These are phyloP conservation scores for Pterobdella sp. DNA, from an alignment of 2,888 invertebrate species.

Conservation along the genomic window DNA sequence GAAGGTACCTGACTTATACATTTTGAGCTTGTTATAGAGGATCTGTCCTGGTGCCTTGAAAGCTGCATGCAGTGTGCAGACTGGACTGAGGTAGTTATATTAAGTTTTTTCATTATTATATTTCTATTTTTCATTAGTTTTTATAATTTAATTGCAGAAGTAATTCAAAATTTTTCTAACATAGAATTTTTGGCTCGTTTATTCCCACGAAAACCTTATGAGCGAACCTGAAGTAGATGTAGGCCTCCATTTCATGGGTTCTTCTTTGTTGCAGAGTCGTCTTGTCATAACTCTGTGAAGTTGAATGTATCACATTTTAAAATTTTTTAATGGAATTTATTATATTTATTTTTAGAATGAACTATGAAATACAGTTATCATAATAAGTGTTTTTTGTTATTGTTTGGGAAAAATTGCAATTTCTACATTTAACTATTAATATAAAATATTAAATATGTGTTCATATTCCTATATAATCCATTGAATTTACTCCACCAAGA, in stretches of 20 bases:
- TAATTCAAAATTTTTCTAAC: no score
- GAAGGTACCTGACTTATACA: constrained; percentile 29
- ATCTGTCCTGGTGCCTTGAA: constrained; percentile 32
- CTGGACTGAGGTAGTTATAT: constrained; percentile 31
- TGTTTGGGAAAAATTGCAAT: neutral
- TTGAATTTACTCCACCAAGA: constrained; percentile 42
- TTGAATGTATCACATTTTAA: neutral
- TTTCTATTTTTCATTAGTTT: neutral
- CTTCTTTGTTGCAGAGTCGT: neutral
- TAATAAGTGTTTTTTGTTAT: neutral
- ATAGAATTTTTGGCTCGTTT: neutral
- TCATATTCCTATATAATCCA: neutral
- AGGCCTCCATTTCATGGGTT: neutral
- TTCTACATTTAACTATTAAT: neutral
- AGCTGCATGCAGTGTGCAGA: constrained; percentile 24
- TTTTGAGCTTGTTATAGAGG: constrained; percentile 24
- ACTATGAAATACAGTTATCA: no score
- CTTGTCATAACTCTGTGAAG: neutral
- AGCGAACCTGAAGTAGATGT: neutral
- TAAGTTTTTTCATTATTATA: neutral
- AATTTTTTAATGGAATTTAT: neutral
- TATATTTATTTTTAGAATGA: no score
- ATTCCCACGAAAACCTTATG: neutral
- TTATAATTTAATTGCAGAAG: no score
- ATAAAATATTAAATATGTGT: neutral